Evolutionary conservation across 2,797 vertebrate species (phyloP).

Genomic region (Cuniculus paca): DNA sequence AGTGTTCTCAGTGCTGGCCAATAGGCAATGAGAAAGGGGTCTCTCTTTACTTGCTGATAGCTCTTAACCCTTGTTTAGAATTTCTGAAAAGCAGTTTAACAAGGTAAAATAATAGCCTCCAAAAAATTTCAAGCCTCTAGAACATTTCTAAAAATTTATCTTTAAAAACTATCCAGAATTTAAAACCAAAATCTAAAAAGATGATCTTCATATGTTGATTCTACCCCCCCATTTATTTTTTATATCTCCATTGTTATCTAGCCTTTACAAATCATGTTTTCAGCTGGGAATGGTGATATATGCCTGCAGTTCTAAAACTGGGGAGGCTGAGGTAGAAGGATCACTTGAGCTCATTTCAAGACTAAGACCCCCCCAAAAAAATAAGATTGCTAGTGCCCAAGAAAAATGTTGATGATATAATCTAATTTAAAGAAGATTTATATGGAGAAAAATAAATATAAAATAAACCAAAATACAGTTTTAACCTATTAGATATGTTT

Average conservation of each 20-base stretch:
- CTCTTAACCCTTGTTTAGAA: not conserved
- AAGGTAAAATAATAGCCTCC: not conserved
- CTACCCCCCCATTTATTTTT: not conserved
- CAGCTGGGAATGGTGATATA: not conserved
- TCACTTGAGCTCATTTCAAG: not conserved
- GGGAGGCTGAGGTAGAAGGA: not conserved
- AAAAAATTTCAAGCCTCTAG: not conserved
- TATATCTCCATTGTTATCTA: not conserved
- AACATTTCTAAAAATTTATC: not conserved
- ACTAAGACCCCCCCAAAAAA: not conserved
- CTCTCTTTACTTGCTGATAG: not conserved
- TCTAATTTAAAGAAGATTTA: slow-evolving; percentile 26
- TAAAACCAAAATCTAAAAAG: not conserved
- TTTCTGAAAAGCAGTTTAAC: not conserved
- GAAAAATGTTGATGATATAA: not conserved
- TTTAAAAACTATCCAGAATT: not conserved
- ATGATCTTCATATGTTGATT: not conserved
- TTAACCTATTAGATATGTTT: not conserved
- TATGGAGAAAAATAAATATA: not conserved
- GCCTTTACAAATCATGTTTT: not conserved
- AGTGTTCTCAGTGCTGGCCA: not conserved
- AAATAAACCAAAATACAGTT: slow-evolving; percentile 3
- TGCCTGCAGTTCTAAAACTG: not conserved
- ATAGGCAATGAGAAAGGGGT: not conserved
- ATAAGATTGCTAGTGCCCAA: not conserved